Conservation (phyloP, 2,888 invertebrate genomes). For the Microplitis manilae region DNA sequence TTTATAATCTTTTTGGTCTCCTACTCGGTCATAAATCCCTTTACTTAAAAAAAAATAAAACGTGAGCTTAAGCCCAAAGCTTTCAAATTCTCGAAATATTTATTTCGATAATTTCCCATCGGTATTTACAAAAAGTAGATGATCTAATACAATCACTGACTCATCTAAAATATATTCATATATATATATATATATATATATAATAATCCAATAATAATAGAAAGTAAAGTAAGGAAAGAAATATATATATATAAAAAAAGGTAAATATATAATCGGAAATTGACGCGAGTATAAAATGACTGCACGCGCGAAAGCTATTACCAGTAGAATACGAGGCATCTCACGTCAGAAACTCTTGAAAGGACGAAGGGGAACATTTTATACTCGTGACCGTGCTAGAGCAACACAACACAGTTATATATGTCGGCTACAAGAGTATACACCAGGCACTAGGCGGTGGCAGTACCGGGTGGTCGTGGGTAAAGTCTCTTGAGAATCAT, state of each 20-base stretch:
- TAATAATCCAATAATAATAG: no score
- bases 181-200: no score
- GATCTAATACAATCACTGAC: no score
- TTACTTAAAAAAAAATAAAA: no score
- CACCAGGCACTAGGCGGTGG: slow-evolving; percentile 34
- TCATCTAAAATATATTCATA: no score
- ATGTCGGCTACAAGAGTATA: slow-evolving; percentile 30
- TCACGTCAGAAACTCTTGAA: not conserved
- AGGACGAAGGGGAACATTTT: not conserved
- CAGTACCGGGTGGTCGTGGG: slow-evolving; percentile 24
- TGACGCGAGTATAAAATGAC: not conserved
- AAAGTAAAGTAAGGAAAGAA: no score
- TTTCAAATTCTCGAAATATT: no score
- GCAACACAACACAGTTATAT: not conserved
- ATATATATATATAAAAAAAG: not conserved
- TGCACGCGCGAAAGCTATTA: slow-evolving; percentile 1
- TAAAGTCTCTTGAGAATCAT: slow-evolving; percentile 12
- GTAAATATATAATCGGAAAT: not conserved
- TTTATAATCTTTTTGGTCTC: no score
- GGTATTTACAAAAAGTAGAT: no score
- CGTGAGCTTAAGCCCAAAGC: no score
- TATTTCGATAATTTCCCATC: no score
- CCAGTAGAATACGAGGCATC: not conserved
- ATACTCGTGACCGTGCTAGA: not conserved
- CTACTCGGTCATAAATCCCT: no score